Conservation (phyloP, 2,888 invertebrate genomes). For the Meiosimyza decipiens region DNA sequence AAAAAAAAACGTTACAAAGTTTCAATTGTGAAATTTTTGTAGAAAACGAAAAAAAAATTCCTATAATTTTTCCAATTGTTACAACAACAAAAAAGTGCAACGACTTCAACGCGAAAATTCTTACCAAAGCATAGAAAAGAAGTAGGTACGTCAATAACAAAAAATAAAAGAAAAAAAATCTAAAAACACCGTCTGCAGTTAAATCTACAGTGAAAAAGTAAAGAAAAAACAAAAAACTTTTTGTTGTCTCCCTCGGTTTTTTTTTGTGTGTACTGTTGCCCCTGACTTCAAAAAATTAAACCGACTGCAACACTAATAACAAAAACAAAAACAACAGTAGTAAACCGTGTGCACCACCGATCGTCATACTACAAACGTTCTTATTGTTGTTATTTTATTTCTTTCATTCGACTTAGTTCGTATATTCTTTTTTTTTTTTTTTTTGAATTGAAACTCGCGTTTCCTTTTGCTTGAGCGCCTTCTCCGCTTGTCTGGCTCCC, state of each 20-base stretch:
- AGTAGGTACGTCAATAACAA: not conserved
- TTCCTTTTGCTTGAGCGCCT: constrained; percentile 9
- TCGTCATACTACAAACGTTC: not conserved
- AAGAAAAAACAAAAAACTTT: constrained; percentile 7
- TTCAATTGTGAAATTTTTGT: not conserved
- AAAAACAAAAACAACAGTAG: constrained; percentile 8
- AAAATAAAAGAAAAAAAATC: not conserved
- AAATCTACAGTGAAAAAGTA: not conserved
- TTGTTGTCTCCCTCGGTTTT: constrained; percentile 18
- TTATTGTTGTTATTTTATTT: not conserved
- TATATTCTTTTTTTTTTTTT: not conserved
- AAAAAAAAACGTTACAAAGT: not conserved
- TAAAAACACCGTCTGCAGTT: constrained; percentile 14
- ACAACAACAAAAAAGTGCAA: constrained; percentile 31
- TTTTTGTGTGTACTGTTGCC: not conserved
- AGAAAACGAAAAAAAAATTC: not conserved
- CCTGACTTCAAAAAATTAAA: constrained; percentile 10
- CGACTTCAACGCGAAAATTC: constrained; percentile 19
- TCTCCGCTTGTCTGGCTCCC: not conserved
- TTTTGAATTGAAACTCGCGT: not conserved
- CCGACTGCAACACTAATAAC: constrained; percentile 9
- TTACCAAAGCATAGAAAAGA: not conserved
- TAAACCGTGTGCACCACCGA: not conserved
- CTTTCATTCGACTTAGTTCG: not conserved
- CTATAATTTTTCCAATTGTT: not conserved